Conservation (phyloP, 1,140 invertebrate genomes). For the Samia ricini region DNA sequence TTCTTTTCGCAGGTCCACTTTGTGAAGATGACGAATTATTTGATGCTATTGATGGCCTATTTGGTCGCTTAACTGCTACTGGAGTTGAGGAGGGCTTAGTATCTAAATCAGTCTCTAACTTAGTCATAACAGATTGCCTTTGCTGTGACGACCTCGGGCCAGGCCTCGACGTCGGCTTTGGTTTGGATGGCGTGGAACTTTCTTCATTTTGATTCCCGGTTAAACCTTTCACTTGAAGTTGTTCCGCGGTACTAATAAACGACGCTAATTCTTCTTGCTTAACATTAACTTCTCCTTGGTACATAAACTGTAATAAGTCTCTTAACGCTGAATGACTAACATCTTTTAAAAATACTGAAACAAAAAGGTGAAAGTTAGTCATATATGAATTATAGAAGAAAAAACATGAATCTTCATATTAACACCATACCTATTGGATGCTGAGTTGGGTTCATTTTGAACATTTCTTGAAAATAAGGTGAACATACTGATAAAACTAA, state of each 20-base stretch:
- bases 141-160: slow-evolving; percentile 78
- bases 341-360: slow-evolving; percentile 89
- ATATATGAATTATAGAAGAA: neutral
- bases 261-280: slow-evolving; percentile 89
- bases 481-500: slow-evolving; percentile 91
- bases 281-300: slow-evolving; percentile 91
- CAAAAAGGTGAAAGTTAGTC: slow-evolving; percentile 34
- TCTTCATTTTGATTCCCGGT: slow-evolving; percentile 80
- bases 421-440: slow-evolving; percentile 78
- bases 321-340: slow-evolving; percentile 86
- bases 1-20: slow-evolving; percentile 76
- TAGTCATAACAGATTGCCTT: slow-evolving; percentile 77
- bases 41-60: slow-evolving; percentile 78
- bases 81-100: slow-evolving; percentile 77
- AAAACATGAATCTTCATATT: neutral
- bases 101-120: slow-evolving; percentile 79
- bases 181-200: slow-evolving; percentile 75
- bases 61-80: slow-evolving; percentile 78
- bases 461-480: slow-evolving; percentile 90
- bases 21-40: slow-evolving; percentile 77
- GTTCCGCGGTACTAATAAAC: slow-evolving; percentile 91
- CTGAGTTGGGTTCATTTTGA: slow-evolving; percentile 82
- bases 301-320: slow-evolving; percentile 91
- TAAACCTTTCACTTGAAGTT: slow-evolving; percentile 90
- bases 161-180: slow-evolving; percentile 78